Conservation (phyloP, 2,113 vertebrate species). For the Cyanoderma ruficeps region DNA sequence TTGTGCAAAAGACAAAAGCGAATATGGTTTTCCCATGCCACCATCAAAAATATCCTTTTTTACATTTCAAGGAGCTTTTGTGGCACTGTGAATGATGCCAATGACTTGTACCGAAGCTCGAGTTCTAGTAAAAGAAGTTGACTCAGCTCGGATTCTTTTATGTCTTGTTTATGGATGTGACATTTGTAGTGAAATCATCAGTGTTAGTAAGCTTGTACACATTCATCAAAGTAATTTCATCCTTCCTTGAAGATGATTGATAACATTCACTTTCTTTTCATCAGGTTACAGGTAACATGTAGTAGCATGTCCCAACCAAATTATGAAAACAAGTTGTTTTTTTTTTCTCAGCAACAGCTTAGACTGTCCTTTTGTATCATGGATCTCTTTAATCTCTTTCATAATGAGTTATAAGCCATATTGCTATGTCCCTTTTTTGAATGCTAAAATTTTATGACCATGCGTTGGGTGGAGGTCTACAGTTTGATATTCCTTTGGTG, state of each 20-base stretch:
- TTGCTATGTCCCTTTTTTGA: background rate
- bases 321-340: background rate
- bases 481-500: background rate
- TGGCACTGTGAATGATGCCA: background rate
- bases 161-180: background rate
- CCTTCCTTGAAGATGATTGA: constrained; percentile 42
- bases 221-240: constrained; percentile 3
- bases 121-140: background rate
- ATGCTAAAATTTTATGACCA: background rate
- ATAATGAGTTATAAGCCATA: background rate
- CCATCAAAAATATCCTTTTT: background rate
- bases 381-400: background rate
- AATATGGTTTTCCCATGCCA: background rate
- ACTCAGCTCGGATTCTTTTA: constrained; percentile 17
- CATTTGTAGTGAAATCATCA: background rate
- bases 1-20: background rate
- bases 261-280: background rate
- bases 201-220: background rate
- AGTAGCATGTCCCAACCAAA: background rate
- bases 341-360: background rate
- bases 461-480: background rate
- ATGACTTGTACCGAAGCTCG: background rate
- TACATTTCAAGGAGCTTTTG: background rate
- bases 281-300: background rate
- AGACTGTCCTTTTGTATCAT: background rate